Evolutionary conservation across 2,888 invertebrate species (phyloP).

Genomic region (Lordiphosa andalusiaca): DNA sequence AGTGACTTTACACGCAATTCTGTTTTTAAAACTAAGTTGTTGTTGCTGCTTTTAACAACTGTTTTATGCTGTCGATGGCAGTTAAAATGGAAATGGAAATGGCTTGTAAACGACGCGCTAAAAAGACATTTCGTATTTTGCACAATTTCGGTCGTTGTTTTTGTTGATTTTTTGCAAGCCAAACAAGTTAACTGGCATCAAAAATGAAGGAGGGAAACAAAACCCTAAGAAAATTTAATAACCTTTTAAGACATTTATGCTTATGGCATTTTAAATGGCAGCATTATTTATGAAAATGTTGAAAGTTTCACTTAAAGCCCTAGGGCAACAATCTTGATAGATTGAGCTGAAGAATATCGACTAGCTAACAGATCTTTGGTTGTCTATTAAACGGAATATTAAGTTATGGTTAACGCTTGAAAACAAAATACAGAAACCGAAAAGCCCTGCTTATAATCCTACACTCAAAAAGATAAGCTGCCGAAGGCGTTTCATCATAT

Average conservation of each 20-base stretch:
- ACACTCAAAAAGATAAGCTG: no score
- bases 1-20: slow-evolving; percentile 59
- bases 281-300: slow-evolving; percentile 24
- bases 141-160: slow-evolving; percentile 31
- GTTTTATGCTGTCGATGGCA: slow-evolving; percentile 64
- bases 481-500: no score
- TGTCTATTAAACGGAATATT: no score
- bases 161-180: slow-evolving; percentile 16
- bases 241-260: slow-evolving; percentile 40
- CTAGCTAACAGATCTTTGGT: no score
- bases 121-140: slow-evolving; percentile 52
- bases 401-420: no score
- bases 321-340: no score
- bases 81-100: slow-evolving; percentile 60
- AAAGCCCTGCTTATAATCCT: no score
- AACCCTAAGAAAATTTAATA: slow-evolving; percentile 28
- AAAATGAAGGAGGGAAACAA: slow-evolving; percentile 15
- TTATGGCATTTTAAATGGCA: slow-evolving; percentile 47
- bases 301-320: neutral
- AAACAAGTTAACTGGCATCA: slow-evolving; percentile 30
- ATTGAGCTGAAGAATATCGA: no score
- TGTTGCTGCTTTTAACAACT: slow-evolving; percentile 44
- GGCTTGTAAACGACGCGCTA: slow-evolving; percentile 64
- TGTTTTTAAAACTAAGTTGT: slow-evolving; percentile 36
- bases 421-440: no score